Percentiles rank a stretch among this genome's conserved stretches.
phyloP scores from a whole-genome alignment of 1,140 invertebrate species.

The Spodoptera frugiperda region DNA sequence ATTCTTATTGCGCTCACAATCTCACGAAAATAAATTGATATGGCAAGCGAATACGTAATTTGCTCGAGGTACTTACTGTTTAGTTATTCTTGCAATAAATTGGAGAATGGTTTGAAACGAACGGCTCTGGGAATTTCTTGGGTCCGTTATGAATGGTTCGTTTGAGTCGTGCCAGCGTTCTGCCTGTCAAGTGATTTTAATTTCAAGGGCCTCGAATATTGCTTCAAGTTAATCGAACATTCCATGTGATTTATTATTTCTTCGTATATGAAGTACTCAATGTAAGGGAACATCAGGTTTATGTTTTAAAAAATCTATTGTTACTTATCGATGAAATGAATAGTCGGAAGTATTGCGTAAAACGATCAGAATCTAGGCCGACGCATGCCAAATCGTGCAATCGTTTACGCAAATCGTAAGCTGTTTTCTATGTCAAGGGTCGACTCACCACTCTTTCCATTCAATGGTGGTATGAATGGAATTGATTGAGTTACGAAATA shows the following conservation, averaged over 20 bases:
- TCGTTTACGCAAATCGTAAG: conserved; percentile 30
- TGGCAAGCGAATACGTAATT: conserved; percentile 43
- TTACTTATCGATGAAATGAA: neutral
- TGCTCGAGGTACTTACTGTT: conserved; percentile 9
- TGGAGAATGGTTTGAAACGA: conserved; percentile 4
- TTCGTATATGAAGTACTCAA: too few relatives aligned
- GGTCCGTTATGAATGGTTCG: neutral
- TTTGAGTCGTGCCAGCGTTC: neutral
- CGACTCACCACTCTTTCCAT: conserved; percentile 25
- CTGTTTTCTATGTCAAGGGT: conserved; percentile 26
- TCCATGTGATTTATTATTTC: too few relatives aligned
- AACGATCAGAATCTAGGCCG: neutral
- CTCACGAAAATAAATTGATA: conserved; percentile 45
- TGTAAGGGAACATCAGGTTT: neutral
- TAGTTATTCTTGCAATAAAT: conserved; percentile 25
- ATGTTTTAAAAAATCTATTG: neutral
- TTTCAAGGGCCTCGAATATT: conserved; percentile 5
- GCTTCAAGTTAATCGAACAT: too few relatives aligned
- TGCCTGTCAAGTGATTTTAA: conserved; percentile 4
- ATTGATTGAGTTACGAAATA: conserved; percentile 19
- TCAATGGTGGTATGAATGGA: conserved; percentile 23
- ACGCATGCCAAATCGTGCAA: conserved; percentile 20
- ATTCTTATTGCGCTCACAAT: conserved; percentile 45
- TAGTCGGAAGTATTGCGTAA: neutral
- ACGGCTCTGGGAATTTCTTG: neutral